A percentile compares a stretch with the other conserved stretches of the same genome.
phyloP scores from a whole-genome alignment of 64 coral and sea anemone genomes.

The Dendronephthya gigantea region DNA sequence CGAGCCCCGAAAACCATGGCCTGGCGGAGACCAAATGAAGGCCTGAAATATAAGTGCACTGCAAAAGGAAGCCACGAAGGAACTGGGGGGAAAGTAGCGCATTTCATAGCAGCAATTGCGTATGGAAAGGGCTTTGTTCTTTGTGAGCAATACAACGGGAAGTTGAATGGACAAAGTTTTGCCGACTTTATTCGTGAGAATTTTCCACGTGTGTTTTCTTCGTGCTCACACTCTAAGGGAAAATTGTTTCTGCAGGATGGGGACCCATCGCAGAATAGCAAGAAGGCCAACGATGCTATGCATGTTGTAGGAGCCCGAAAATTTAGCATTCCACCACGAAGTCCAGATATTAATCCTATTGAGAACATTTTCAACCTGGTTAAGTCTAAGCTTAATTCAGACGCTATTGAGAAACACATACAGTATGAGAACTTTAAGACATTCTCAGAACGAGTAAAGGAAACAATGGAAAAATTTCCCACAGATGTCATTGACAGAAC shows the following conservation, averaged over 20 bases:
- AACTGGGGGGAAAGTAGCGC: neutral
- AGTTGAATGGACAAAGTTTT: no score
- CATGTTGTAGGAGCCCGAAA: neutral
- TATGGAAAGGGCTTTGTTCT: neutral
- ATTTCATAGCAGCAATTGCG: neutral
- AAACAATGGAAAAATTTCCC: constrained; percentile 24
- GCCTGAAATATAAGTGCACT: neutral
- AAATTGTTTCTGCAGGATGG: constrained; percentile 36
- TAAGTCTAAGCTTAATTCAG: constrained; percentile 1
- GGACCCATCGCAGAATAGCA: constrained; percentile 22
- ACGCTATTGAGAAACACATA: constrained; percentile 17
- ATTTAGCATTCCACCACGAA: constrained; percentile 16
- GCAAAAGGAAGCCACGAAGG: neutral
- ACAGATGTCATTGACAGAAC: constrained; percentile 10
- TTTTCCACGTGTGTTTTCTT: constrained; percentile 15
- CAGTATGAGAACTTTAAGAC: constrained; percentile 3
- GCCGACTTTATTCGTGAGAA: constrained; percentile 20
- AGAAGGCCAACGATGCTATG: neutral
- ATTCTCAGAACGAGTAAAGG: constrained; percentile 23
- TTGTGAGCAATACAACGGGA: neutral
- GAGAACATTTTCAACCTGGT: constrained; percentile 35
- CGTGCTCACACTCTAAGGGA: constrained; percentile 13
- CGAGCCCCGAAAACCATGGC: neutral
- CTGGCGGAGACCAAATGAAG: neutral
- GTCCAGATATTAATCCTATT: constrained; percentile 26